These are phyloP conservation scores for Coleophora deauratella DNA, from an alignment of 2,888 invertebrate genomes.

Conservation along the genomic window DNA sequence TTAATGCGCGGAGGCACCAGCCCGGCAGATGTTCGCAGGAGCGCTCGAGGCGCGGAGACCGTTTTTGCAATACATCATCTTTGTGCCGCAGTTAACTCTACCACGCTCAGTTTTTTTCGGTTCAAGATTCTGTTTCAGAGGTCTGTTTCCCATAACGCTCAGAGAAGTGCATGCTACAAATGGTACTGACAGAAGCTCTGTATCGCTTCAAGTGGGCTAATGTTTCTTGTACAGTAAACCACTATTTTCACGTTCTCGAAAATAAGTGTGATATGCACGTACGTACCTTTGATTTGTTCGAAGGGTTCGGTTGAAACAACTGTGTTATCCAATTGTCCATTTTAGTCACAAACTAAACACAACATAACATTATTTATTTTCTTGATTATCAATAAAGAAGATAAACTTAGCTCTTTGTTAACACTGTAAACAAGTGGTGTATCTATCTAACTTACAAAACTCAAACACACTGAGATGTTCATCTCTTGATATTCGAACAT, in stretches of 20 bases:
- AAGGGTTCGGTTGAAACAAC: constrained; percentile 58
- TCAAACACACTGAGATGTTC: constrained; percentile 29
- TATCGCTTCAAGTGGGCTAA: no score
- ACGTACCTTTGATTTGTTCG: constrained; percentile 55
- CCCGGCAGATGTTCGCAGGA: constrained; percentile 55
- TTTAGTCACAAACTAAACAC: background rate
- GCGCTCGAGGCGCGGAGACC: constrained; percentile 25
- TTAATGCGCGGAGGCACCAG: constrained; percentile 66
- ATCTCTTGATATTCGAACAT: constrained; percentile 46
- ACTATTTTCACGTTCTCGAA: no score
- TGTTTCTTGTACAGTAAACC: no score
- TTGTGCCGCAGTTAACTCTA: constrained; percentile 42
- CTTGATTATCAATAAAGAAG: no score
- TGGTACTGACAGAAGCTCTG: background rate
- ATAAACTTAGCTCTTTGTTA: background rate
- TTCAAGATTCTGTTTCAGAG: constrained; percentile 16
- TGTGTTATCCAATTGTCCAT: constrained; percentile 70
- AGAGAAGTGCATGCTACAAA: constrained; percentile 8
- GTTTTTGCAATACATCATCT: constrained; percentile 63
- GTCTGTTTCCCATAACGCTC: constrained; percentile 18
- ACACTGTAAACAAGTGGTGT: no score
- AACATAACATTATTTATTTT: background rate
- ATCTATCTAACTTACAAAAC: background rate
- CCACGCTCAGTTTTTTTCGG: constrained; percentile 32
- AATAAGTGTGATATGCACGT: no score